A percentile compares a stretch with the other conserved stretches of the same genome.
These are phyloP conservation scores for Artibeus lituratus DNA, from an alignment of 2,797 vertebrate species.

Conservation along the genomic window DNA sequence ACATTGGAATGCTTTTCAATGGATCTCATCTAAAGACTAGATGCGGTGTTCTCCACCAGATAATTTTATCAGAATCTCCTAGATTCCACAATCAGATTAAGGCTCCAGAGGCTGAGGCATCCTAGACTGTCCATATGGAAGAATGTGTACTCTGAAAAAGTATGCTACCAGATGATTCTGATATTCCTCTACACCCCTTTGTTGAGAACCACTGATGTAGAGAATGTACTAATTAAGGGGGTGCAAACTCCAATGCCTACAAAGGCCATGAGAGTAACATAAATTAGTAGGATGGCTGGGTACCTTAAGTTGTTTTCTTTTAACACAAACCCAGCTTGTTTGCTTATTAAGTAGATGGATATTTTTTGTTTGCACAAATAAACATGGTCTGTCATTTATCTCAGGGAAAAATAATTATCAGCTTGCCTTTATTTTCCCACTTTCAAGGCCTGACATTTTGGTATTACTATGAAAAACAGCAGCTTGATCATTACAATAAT, in stretches of 20 bases:
- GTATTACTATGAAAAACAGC: neutral
- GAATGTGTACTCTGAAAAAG: neutral
- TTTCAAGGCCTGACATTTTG: neutral
- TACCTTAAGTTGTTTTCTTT: neutral
- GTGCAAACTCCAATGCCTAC: neutral
- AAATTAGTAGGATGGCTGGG: neutral
- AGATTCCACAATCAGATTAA: neutral
- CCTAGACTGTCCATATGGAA: neutral
- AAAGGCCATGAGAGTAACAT: neutral
- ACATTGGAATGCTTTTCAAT: neutral
- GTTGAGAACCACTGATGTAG: slow-evolving; percentile 4
- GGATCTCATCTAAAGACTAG: neutral
- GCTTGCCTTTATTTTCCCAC: neutral
- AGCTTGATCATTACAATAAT: neutral
- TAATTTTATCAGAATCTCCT: neutral
- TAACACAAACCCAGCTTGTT: neutral
- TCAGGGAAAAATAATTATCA: neutral
- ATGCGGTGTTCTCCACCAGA: neutral
- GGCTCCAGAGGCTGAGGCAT: neutral
- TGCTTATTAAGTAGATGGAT: neutral
- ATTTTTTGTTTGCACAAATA: slow-evolving; percentile 1
- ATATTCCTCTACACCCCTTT: neutral
- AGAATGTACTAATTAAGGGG: slow-evolving; percentile 14
- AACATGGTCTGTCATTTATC: neutral
- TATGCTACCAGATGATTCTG: neutral